These are phyloP conservation scores for Lophotriccus pileatus DNA, from an alignment of 2,797 vertebrate genomes.

Conservation along the genomic window DNA sequence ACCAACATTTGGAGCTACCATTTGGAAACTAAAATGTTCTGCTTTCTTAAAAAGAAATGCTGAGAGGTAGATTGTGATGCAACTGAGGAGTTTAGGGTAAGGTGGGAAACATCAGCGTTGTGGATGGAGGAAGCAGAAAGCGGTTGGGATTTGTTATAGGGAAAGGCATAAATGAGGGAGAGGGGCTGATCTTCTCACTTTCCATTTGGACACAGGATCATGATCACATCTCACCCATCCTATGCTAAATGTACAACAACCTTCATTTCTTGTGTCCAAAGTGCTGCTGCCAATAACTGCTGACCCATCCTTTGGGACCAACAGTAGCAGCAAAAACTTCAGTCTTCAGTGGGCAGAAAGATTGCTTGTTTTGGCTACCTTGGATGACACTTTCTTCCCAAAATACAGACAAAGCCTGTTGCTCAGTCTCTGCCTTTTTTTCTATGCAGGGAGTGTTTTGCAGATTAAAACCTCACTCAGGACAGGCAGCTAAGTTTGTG, in stretches of 20 bases:
- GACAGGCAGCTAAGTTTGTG: not conserved
- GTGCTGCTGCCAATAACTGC: not conserved
- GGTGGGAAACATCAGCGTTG: rapidly evolving
- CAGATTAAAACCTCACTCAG: not conserved
- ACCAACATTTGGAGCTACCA: not conserved
- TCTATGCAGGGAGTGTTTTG: not conserved
- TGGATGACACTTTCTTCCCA: not conserved
- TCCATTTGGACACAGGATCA: not conserved
- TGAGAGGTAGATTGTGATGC: not conserved
- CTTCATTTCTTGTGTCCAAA: not conserved
- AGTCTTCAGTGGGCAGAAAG: not conserved
- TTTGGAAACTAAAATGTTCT: not conserved
- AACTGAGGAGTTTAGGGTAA: not conserved
- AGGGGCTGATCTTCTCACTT: not conserved
- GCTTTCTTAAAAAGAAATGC: not conserved
- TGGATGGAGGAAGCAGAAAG: not conserved
- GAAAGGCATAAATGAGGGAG: not conserved
- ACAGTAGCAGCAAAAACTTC: not conserved
- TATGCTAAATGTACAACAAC: not conserved
- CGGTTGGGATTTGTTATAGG: not conserved
- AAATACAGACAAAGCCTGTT: not conserved
- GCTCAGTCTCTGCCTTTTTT: not conserved
- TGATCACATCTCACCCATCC: not conserved
- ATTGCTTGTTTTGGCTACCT: not conserved
- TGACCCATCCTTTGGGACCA: not conserved